Percentiles rank a stretch among this genome's conserved stretches.
These are phyloP conservation scores for Ooceraea biroi DNA, from an alignment of 1,140 invertebrate genomes.

Conservation along the genomic window DNA sequence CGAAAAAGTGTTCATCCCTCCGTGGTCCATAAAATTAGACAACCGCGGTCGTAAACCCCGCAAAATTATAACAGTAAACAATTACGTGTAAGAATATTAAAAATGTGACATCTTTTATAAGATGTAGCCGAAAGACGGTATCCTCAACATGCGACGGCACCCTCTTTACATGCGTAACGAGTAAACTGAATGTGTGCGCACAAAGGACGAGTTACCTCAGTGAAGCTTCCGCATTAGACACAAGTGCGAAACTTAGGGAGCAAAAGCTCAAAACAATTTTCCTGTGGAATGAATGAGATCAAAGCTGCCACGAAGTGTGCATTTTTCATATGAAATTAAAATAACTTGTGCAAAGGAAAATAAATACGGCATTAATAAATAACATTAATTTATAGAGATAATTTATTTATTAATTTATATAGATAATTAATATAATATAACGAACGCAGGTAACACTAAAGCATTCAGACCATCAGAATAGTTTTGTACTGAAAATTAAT, in stretches of 20 bases:
- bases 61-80: not conserved
- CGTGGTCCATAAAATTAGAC: constrained; percentile 11
- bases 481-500: not conserved
- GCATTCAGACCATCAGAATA: no score
- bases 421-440: no score
- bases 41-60: not conserved
- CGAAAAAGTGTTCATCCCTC: constrained; percentile 22
- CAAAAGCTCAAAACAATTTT: not conserved
- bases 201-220: not conserved
- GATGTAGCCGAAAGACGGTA: not conserved
- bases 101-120: not conserved
- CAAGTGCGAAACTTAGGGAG: not conserved
- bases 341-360: not conserved
- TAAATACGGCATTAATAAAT: not conserved
- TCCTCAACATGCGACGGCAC: not conserved
- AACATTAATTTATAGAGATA: not conserved
- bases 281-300: not conserved
- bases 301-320: not conserved
- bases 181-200: not conserved
- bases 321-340: constrained; percentile 4
- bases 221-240: not conserved
- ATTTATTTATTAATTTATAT: no score
- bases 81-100: constrained; percentile 1
- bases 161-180: constrained; percentile 6
- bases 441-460: no score